Evolutionary conservation across 2,797 vertebrate genomes (phyloP), one percentile per base, ranked within the genome.

Genomic region (Platyrinchus mystaceus): DNA sequence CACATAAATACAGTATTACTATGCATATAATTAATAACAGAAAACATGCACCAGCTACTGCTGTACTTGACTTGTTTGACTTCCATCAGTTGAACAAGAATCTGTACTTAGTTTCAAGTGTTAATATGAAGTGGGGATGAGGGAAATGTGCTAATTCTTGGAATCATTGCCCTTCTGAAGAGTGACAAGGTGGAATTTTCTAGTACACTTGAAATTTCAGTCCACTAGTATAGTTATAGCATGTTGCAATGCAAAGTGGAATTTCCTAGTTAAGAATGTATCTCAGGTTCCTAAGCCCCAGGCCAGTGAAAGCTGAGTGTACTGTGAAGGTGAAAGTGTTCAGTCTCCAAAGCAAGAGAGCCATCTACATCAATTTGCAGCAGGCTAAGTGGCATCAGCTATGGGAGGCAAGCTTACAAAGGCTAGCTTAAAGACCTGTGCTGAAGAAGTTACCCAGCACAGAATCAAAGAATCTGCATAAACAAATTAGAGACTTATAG

Each of bases 301-400:
- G 96, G 97, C 97, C 97, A 95, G n/a, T 67, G 89, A 93, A 89
- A 85, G 64, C 84, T 67, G 49, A 52, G 86, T 7, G 56, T 41
- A n/a, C 90, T 96, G 87, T 97, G 97, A 97, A 98, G 96, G 97
- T 98, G 97, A 98, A 97, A 94, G 90, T 50, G 73, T 92, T 95
- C 53, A 2, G 94, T 95, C 97, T 97, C 96, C 88, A 89, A 95
- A 97, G 97, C 52, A 71, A 84, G 94, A 90, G 93, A 97, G 92
- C 97, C 93, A 97, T 97, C 95, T 92, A 94, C 96, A 97, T 97
- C 97, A 97, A 97, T 98, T 97, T 98, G 96, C 94, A 94, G 96
- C 87, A 80, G 34, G 85, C 96, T 97, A 97, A 97, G 95, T 97
- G 97, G 96, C 97, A 96, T 96, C 97, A 97, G 96, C 97, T 4